These are phyloP conservation scores for Sceloporus undulatus DNA, from an alignment of 2,113 vertebrate species.

Conservation along the genomic window DNA sequence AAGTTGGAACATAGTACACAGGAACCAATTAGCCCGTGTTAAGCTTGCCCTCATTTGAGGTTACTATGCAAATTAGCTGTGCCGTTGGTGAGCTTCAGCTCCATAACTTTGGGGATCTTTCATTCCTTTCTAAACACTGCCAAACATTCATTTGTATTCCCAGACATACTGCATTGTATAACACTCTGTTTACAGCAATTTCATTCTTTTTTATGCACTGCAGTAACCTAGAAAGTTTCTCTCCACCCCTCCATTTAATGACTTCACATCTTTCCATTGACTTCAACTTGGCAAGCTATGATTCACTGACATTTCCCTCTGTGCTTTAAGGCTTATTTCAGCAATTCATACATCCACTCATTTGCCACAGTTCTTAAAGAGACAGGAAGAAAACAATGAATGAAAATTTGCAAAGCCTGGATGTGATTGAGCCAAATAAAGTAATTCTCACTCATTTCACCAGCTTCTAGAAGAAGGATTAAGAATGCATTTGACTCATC, in stretches of 20 bases:
- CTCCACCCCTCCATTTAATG: neutral
- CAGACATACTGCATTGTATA: constrained; percentile 45
- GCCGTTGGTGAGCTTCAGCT: constrained; percentile 41
- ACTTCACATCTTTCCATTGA: constrained; percentile 52
- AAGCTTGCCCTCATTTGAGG: constrained; percentile 33
- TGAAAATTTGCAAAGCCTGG: constrained; percentile 16
- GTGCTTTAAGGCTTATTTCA: constrained; percentile 42
- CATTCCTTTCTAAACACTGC: constrained; percentile 42
- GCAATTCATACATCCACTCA: constrained; percentile 19
- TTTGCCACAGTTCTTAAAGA: constrained; percentile 39
- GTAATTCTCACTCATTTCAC: neutral
- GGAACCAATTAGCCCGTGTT: constrained; percentile 60
- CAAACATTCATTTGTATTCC: constrained; percentile 49
- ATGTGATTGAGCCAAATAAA: constrained; percentile 6
- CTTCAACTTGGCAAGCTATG: constrained; percentile 40
- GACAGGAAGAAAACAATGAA: constrained; percentile 31
- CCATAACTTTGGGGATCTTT: constrained; percentile 44
- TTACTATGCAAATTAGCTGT: constrained; percentile 22
- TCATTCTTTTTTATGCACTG: constrained; percentile 41
- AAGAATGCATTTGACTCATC: neutral
- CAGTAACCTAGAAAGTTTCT: constrained; percentile 9
- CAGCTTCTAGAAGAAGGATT: neutral
- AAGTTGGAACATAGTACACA: constrained; percentile 12
- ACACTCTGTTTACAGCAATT: constrained; percentile 23
- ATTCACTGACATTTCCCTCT: constrained; percentile 25